Evolutionary conservation across 2,113 vertebrate genomes (phyloP).

Genomic region (Macroglossus sobrinus): DNA sequence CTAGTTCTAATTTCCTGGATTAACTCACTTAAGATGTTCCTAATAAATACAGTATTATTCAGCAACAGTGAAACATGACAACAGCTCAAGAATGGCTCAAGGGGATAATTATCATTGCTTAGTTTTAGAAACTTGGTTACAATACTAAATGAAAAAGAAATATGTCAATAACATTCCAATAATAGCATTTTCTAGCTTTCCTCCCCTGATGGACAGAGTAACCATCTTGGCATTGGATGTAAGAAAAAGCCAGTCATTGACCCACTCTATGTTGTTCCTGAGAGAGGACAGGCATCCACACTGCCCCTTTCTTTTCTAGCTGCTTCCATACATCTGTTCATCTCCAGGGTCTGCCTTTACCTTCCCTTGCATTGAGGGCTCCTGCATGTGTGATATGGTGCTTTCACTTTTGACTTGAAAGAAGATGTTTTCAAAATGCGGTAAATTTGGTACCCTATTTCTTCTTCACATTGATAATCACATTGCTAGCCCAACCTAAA

Average conservation of each 20-base stretch:
- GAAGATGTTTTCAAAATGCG: neutral
- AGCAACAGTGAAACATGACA: neutral
- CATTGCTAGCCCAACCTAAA: neutral
- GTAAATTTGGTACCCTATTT: neutral
- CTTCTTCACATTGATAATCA: neutral
- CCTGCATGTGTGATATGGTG: fast-evolving
- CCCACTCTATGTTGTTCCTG: neutral
- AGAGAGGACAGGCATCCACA: neutral
- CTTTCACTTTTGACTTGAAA: neutral
- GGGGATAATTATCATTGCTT: neutral
- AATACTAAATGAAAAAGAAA: neutral
- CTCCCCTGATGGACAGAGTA: neutral
- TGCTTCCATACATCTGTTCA: neutral
- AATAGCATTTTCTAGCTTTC: neutral
- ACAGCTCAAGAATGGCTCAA: neutral
- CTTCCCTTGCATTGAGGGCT: neutral
- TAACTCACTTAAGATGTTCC: neutral
- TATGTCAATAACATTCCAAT: neutral
- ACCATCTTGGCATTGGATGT: neutral
- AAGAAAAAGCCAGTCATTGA: neutral
- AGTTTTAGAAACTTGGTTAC: neutral
- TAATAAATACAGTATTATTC: neutral
- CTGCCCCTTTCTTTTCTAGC: neutral
- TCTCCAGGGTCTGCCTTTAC: neutral
- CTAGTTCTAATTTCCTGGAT: neutral